Conservation (phyloP, 1,140 invertebrate species). For the Frieseomelitta varia region DNA sequence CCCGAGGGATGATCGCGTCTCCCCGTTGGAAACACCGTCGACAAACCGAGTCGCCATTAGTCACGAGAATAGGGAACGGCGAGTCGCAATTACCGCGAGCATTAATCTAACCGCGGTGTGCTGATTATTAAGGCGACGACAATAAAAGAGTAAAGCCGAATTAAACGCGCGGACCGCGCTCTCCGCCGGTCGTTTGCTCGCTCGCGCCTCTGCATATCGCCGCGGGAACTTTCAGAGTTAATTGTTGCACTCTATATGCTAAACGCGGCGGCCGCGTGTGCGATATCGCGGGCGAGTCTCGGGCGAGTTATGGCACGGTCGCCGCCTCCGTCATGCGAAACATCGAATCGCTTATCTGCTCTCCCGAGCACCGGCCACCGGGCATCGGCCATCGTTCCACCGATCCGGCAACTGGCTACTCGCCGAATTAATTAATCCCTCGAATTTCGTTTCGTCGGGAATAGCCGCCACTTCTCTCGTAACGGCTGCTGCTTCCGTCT, state of each 20-base stretch:
- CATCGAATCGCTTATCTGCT: conserved; percentile 77
- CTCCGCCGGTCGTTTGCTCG: neutral
- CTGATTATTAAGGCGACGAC: conserved; percentile 68
- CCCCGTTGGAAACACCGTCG: neutral
- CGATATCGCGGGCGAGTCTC: conserved; percentile 63
- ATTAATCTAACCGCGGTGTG: conserved; percentile 63
- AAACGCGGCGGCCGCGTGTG: conserved; percentile 71
- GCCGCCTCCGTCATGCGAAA: conserved; percentile 80
- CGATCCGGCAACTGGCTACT: conserved; percentile 16
- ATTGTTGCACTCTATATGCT: conserved; percentile 81
- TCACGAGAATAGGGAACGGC: conserved; percentile 36
- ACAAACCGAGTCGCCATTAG: conserved; percentile 60
- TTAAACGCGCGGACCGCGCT: conserved; percentile 56
- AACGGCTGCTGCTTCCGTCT: neutral
- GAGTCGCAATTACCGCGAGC: conserved; percentile 57
- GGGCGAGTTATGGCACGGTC: conserved; percentile 77
- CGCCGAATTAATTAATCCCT: conserved; percentile 56
- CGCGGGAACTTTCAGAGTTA: conserved; percentile 72
- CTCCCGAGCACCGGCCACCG: conserved; percentile 32
- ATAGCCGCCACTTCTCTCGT: neutral
- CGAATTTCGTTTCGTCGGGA: conserved; percentile 36
- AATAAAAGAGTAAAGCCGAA: conserved; percentile 68
- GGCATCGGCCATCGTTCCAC: conserved; percentile 1
- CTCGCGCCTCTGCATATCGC: conserved; percentile 51
- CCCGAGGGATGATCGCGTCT: neutral